phyloP scores from a whole-genome alignment of 2,888 invertebrate species.

The Mactromeris polynyma region DNA sequence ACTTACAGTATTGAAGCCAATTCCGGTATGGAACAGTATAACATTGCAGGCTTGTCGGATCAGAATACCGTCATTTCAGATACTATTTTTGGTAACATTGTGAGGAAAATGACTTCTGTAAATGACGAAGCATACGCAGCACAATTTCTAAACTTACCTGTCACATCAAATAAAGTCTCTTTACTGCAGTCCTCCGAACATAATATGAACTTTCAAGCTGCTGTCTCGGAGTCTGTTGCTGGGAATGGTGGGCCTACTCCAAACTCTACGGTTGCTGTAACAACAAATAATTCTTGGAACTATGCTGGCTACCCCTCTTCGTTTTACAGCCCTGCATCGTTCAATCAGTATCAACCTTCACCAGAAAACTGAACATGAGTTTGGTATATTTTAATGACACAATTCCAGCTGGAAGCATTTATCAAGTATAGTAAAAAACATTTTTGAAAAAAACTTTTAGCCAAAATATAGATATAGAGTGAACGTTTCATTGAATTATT shows the following conservation, averaged over 20 bases:
- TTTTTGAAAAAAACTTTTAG: no score
- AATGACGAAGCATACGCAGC: slow-evolving; percentile 22
- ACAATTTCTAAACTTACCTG: slow-evolving; percentile 23
- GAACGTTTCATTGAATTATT: no score
- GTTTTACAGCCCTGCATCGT: neutral
- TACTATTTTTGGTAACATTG: neutral
- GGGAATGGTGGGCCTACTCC: neutral
- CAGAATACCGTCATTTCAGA: neutral
- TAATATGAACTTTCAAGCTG: neutral
- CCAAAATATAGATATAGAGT: no score
- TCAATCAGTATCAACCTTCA: neutral
- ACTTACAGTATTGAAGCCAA: neutral
- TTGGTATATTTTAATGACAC: no score
- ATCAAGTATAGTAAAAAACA: no score
- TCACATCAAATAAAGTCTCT: neutral
- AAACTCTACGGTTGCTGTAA: neutral
- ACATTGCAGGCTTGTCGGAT: neutral
- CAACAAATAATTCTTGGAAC: neutral
- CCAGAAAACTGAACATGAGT: neutral
- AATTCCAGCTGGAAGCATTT: no score
- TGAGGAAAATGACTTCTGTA: neutral
- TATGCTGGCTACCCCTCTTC: neutral
- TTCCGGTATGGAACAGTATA: neutral
- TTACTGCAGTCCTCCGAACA: neutral
- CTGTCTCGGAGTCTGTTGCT: neutral